Evolutionary conservation across 2,797 vertebrate genomes (phyloP), one percentile per base, ranked within the genome.

Genomic region (Ateles fusciceps): DNA sequence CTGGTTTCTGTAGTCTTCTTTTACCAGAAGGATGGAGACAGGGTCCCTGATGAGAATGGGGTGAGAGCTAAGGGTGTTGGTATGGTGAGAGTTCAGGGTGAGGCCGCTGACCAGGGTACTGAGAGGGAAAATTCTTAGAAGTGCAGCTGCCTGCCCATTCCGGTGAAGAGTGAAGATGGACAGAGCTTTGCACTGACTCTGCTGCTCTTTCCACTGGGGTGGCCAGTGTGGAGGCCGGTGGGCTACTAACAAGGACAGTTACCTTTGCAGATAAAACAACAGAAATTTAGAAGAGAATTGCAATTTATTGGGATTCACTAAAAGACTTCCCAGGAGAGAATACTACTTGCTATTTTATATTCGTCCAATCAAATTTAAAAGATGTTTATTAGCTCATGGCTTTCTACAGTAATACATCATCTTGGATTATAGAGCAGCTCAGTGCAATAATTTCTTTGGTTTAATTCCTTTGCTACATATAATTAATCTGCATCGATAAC

Each of bases 41-140:
- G 78, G 39, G 39, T 92, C 30, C 42, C 75, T 44, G 52, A 28
- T n/a, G 42, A 94, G 64, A 39, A 24, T 76, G 30, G 79, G 44
- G 14, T 85, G n/a, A 85, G 22, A 74, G 19, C 26, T 33, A 44
- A 91, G 61, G 80, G 19, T 78, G 22, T 30, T 52, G 39, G 24
- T 79, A 14, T 33, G 4, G 17, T 71, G n/a, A 87, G 57, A n/a
- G 74, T 42, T 85, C n/a, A 93, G 84, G 93, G 95, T 61, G 84
- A 97, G 94, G 97, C 92, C 28, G 97, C 98, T 98, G 98, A 94
- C 98, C 98, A 97, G 95, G 98, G 98, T 98, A 94, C 97, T 98
- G 98, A 98, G 98, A 91, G 59, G 44, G 44, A 72, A 86, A 17
- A 11, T 48, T 91, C 75, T 75, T 50, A 48, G n/a, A 57, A 92